Evolutionary conservation across 1,140 invertebrate species (phyloP).

Genomic region (Drosophila hydei): DNA sequence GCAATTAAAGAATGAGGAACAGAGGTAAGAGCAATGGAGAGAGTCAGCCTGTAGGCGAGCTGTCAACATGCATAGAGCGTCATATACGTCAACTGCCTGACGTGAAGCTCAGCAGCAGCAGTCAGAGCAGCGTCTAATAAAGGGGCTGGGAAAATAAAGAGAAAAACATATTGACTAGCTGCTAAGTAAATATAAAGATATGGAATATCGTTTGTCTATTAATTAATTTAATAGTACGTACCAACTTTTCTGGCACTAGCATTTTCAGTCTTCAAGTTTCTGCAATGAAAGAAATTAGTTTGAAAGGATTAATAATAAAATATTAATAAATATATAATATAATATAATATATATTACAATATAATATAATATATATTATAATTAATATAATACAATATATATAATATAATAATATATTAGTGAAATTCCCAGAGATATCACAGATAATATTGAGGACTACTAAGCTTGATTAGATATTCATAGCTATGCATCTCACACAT

Average conservation of each 20-base stretch:
- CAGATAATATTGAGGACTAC: no score
- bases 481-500: not conserved
- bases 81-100: conserved; percentile 72
- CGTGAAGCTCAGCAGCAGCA: conserved; percentile 7
- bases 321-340: not conserved
- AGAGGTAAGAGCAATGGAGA: not conserved
- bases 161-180: no score
- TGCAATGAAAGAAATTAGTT: conserved; percentile 1
- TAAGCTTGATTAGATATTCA: no score
- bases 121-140: conserved; percentile 32
- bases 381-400: no score
- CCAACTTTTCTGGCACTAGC: not conserved
- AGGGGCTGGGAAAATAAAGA: not conserved
- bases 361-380: no score
- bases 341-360: not conserved
- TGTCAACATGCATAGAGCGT: conserved; percentile 71
- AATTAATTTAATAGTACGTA: not conserved
- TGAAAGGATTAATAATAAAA: not conserved
- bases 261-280: not conserved
- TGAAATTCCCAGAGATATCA: no score
- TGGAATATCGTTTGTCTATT: no score
- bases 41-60: conserved; percentile 43
- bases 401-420: no score
- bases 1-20: conserved; percentile 55
- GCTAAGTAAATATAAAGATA: no score